Percentiles rank a stretch among this genome's conserved stretches.
Conservation (phyloP, 1,140 invertebrate species). For the Mercenaria mercenaria region DNA sequence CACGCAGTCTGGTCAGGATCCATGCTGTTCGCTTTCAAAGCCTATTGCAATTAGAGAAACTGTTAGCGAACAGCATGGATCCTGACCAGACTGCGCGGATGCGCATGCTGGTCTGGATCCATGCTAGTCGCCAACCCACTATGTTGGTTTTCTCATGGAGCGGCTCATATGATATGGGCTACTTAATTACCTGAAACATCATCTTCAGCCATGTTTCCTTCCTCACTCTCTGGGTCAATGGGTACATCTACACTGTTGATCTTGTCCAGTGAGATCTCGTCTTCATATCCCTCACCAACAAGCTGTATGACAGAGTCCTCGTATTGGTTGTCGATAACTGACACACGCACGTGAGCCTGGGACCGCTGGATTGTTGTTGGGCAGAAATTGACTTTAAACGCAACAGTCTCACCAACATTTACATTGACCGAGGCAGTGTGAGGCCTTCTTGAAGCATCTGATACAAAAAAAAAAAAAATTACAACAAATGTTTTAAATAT, state of each 20-base stretch:
- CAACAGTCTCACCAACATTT: constrained; percentile 79
- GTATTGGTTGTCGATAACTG: constrained; percentile 86
- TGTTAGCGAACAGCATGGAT: no score
- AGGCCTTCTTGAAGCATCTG: constrained; percentile 76
- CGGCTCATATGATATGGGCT: no score
- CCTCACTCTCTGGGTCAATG: constrained; percentile 76
- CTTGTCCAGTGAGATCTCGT: constrained; percentile 86
- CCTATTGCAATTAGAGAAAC: no score
- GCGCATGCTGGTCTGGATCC: no score
- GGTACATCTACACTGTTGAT: constrained; percentile 76
- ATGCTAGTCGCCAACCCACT: no score
- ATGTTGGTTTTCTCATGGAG: no score
- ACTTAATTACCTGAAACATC: constrained; percentile 81
- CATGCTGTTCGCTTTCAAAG: no score
- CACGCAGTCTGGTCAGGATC: no score
- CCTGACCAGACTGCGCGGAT: no score
- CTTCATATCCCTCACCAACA: constrained; percentile 86
- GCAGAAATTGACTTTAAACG: constrained; percentile 82
- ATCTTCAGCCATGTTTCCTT: constrained; percentile 82
- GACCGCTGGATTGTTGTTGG: constrained; percentile 80
- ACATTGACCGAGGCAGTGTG: constrained; percentile 85
- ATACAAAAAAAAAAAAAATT: constrained; percentile 33
- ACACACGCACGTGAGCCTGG: constrained; percentile 82
- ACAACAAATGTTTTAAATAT: constrained; percentile 5
- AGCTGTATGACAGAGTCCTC: constrained; percentile 85